Evolutionary conservation across 2,888 invertebrate species (phyloP).

Genomic region (Asteroscopus sphinx): DNA sequence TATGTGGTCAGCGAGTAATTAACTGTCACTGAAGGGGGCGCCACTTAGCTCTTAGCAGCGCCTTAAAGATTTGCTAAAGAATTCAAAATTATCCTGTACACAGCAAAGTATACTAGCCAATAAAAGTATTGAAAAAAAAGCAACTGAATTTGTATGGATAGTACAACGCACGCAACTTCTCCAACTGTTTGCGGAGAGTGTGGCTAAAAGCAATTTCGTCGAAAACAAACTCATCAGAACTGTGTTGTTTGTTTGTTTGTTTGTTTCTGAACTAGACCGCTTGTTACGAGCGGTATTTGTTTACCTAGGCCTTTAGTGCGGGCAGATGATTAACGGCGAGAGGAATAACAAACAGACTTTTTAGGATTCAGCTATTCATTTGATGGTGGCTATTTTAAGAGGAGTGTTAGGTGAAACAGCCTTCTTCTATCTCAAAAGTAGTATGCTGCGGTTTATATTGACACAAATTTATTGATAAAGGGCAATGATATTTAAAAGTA

Average conservation of each 20-base stretch:
- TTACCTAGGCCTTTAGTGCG: constrained; percentile 11
- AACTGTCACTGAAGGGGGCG: too few relatives aligned
- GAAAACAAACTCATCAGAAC: constrained; percentile 54
- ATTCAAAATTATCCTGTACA: too few relatives aligned
- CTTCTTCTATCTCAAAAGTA: too few relatives aligned
- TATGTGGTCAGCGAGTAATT: too few relatives aligned
- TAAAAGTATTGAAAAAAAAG: constrained; percentile 1
- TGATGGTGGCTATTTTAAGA: neutral
- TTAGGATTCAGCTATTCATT: neutral
- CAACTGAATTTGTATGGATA: constrained; percentile 1
- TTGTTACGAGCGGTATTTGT: constrained; percentile 33
- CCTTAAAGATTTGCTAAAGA: too few relatives aligned
- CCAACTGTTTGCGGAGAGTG: constrained; percentile 34
- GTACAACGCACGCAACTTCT: constrained; percentile 9
- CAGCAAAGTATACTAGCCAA: neutral
- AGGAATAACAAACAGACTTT: neutral
- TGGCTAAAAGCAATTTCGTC: constrained; percentile 49
- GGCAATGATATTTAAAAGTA: too few relatives aligned
- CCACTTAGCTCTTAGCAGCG: too few relatives aligned
- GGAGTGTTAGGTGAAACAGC: too few relatives aligned
- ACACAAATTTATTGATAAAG: too few relatives aligned
- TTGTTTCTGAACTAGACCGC: constrained; percentile 45
- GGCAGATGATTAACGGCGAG: constrained; percentile 9
- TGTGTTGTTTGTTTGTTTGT: constrained; percentile 42
- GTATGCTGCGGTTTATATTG: too few relatives aligned